phyloP scores from a whole-genome alignment of 2,113 vertebrate genomes.

The Regulus satrapa region DNA sequence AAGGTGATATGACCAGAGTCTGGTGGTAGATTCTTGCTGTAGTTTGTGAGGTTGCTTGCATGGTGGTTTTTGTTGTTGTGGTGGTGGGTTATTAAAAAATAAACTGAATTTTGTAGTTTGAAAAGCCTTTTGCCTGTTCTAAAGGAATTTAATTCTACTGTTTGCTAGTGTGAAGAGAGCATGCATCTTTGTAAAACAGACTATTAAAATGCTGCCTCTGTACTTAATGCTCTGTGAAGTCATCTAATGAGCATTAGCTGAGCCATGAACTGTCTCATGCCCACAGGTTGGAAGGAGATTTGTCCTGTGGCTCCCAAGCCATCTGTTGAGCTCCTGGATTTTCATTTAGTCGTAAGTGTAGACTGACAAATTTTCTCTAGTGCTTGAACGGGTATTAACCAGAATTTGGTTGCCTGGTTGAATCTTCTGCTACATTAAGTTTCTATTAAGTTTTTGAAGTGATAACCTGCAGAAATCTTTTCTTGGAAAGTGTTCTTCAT shows the following conservation, averaged over 20 bases:
- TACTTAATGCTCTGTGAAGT: neutral
- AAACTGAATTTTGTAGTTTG: neutral
- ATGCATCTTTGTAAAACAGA: neutral
- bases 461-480: neutral
- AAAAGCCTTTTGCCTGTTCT: neutral
- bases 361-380: neutral
- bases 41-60: neutral
- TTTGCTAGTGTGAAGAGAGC: neutral
- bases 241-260: neutral
- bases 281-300: neutral
- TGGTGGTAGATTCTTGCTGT: neutral
- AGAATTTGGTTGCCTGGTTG: neutral
- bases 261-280: neutral
- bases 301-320: neutral
- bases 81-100: rapidly evolving
- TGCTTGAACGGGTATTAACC: neutral
- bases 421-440: neutral
- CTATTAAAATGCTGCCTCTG: neutral
- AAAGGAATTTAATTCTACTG: neutral
- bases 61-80: neutral
- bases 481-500: neutral
- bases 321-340: neutral
- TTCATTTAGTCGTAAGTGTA: neutral
- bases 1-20: neutral
- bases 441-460: neutral